Conservation (phyloP, 1,140 invertebrate genomes). For the Melitaea cinxia region DNA sequence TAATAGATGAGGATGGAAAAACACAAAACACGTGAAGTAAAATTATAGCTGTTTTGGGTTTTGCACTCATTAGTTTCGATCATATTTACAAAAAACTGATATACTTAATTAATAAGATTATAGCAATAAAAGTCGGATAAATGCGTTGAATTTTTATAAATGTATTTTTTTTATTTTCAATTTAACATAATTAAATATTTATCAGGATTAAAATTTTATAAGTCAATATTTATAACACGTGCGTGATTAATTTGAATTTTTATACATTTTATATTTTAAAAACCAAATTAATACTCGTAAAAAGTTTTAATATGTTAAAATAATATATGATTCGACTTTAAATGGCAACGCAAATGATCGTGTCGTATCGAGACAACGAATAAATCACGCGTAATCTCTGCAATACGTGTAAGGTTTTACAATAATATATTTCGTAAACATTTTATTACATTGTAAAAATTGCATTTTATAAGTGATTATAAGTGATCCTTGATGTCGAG, state of each 20-base stretch:
- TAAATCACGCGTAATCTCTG: slow-evolving; percentile 10
- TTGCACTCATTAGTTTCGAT: no score
- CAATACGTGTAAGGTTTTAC: background rate
- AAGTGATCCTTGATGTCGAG: background rate
- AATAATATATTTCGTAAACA: background rate
- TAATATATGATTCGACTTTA: slow-evolving; percentile 14
- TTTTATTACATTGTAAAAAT: background rate
- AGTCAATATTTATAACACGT: background rate
- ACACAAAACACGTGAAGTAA: no score
- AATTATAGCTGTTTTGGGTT: no score
- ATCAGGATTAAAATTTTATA: background rate
- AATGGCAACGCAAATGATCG: slow-evolving; percentile 6
- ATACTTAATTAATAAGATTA: no score
- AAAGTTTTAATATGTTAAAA: slow-evolving; percentile 9
- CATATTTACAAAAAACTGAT: no score
- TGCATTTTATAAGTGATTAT: background rate
- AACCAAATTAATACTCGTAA: slow-evolving; percentile 1
- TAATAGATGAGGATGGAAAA: no score
- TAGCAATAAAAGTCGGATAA: no score
- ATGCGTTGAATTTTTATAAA: no score
- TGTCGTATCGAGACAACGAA: slow-evolving; percentile 2
- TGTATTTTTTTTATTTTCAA: no score
- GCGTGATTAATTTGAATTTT: background rate
- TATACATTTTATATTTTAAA: background rate
- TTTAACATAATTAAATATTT: no score